phyloP scores from a whole-genome alignment of 2,113 vertebrate genomes.

The Grammomys dolichurus region DNA sequence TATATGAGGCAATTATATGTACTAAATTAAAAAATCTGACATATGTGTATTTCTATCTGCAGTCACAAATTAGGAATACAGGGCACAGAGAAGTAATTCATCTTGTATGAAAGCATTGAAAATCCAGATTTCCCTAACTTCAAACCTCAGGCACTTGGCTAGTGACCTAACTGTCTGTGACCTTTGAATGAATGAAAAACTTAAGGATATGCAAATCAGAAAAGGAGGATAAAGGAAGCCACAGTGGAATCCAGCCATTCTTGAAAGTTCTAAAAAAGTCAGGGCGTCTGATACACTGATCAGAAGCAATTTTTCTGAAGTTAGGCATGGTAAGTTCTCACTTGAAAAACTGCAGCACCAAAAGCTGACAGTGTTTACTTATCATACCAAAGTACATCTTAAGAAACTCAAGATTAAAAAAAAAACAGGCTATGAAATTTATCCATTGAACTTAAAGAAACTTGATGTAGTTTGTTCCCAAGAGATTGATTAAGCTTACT shows the following conservation, averaged over 20 bases:
- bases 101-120: neutral
- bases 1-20: neutral
- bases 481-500: neutral
- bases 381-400: neutral
- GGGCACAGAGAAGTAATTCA: neutral
- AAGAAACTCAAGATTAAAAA: constrained; percentile 39
- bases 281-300: constrained; percentile 4
- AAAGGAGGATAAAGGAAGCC: neutral
- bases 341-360: constrained; percentile 16
- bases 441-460: constrained; percentile 22
- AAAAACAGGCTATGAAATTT: neutral
- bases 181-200: neutral
- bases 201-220: neutral
- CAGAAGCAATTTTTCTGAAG: constrained; percentile 7
- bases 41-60: neutral
- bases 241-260: neutral
- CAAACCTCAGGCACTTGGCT: neutral
- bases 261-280: neutral
- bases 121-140: neutral
- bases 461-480: neutral
- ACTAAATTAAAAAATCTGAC: neutral
- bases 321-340: neutral
- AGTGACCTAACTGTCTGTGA: neutral
- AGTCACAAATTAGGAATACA: neutral
- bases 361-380: neutral